These are phyloP conservation scores for Perca flavescens DNA, from an alignment of 2,113 vertebrate species.

Conservation along the genomic window DNA sequence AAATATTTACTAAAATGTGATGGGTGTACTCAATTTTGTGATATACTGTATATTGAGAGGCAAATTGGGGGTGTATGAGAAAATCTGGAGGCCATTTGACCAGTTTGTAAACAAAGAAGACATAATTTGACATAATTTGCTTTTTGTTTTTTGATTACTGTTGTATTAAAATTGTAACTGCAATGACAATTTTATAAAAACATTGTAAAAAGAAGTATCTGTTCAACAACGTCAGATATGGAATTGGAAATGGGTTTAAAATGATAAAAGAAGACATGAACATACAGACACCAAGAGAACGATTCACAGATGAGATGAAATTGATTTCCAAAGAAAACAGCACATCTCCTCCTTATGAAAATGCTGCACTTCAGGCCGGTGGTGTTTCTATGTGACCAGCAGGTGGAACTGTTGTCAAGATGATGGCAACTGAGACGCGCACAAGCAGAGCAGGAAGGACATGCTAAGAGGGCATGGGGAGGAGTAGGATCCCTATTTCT, in stretches of 20 bases:
- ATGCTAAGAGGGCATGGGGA: conserved; percentile 38
- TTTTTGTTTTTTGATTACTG: no score
- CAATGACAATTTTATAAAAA: no score
- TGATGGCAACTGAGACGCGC: conserved; percentile 34
- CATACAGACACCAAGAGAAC: not conserved
- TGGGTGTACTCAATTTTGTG: no score
- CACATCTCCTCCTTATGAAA: not conserved
- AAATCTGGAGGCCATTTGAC: no score
- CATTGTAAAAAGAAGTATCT: not conserved
- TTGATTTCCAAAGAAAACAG: not conserved
- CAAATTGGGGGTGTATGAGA: no score
- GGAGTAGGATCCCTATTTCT: conserved; percentile 17
- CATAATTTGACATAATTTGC: no score
- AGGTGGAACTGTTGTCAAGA: conserved; percentile 75
- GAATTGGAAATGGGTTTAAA: not conserved
- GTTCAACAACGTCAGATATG: not conserved
- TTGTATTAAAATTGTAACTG: no score
- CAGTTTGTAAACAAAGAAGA: no score
- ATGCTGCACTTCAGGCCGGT: not conserved
- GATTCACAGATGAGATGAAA: not conserved
- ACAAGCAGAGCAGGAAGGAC: conserved; percentile 40
- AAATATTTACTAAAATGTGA: no score
- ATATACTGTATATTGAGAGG: no score
- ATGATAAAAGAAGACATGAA: conserved; percentile 3
- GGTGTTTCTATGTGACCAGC: conserved; percentile 55